These are phyloP conservation scores for Toxotes lorentzi DNA, from an alignment of 2,797 vertebrate genomes.

Conservation along the genomic window DNA sequence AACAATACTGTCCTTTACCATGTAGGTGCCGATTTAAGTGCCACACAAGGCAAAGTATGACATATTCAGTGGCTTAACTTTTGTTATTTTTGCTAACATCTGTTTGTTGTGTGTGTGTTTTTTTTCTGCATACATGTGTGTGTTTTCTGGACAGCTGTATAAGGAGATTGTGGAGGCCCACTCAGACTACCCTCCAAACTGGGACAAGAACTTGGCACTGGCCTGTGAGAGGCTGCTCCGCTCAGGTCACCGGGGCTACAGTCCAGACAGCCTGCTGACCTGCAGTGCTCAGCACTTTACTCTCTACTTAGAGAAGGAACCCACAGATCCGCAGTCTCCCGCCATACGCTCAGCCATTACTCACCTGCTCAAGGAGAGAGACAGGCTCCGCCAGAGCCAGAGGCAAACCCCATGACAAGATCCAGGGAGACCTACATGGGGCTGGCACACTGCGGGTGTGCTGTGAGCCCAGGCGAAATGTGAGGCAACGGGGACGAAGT, in stretches of 20 bases:
- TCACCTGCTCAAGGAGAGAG: slow-evolving; percentile 90
- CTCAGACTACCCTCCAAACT: slow-evolving; percentile 92
- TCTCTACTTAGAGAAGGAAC: slow-evolving; percentile 88
- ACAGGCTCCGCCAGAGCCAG: slow-evolving; percentile 75
- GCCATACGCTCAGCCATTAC: slow-evolving; percentile 88
- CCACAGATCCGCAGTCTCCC: slow-evolving; percentile 87
- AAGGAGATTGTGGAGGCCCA: slow-evolving; percentile 90
- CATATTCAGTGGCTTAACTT: slow-evolving; percentile 7
- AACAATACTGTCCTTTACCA: slow-evolving; percentile 33
- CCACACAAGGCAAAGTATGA: slow-evolving; percentile 28
- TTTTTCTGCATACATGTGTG: slow-evolving; percentile 23
- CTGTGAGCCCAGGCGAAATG: not conserved
- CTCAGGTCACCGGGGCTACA: slow-evolving; percentile 73
- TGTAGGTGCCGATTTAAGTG: slow-evolving; percentile 47
- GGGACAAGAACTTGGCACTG: slow-evolving; percentile 98
- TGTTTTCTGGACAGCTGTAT: slow-evolving; percentile 87
- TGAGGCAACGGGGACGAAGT: not conserved
- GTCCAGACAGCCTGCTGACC: slow-evolving; percentile 87
- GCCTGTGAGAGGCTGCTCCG: slow-evolving; percentile 93
- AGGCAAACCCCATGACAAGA: slow-evolving; percentile 53
- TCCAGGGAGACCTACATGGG: slow-evolving; percentile 33
- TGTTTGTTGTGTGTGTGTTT: slow-evolving; percentile 29
- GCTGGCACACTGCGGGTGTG: slow-evolving; percentile 16
- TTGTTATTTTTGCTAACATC: slow-evolving; percentile 27
- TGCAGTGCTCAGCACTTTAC: slow-evolving; percentile 90